Conservation (phyloP, 2,888 invertebrate genomes). For the Theristus sp. region DNA sequence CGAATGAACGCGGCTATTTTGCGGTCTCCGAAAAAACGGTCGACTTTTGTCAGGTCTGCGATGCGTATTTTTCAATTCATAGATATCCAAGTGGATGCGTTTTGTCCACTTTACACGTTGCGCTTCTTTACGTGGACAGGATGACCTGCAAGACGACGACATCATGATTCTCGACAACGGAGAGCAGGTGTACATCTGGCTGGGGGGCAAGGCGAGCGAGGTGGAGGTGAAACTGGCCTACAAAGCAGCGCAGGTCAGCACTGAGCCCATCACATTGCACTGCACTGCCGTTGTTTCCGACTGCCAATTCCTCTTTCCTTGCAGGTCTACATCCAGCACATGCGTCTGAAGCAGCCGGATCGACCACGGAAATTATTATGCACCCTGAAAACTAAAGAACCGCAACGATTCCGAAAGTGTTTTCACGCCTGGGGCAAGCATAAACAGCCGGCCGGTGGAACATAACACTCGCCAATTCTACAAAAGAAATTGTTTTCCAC, state of each 20-base stretch:
- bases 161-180: conserved; percentile 99
- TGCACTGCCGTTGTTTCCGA: neutral
- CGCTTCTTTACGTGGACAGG: no score
- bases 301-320: conserved; percentile 7
- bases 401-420: conserved; percentile 80
- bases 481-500: no score
- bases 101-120: no score
- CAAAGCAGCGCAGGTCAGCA: conserved; percentile 77
- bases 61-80: no score
- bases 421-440: conserved; percentile 96
- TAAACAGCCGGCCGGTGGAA: conserved; percentile 9
- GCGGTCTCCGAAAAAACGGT: conserved; percentile 96
- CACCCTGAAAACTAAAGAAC: conserved; percentile 87
- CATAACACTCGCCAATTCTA: no score
- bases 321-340: conserved; percentile 90
- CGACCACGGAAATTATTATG: conserved; percentile 71
- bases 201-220: conserved; percentile 86
- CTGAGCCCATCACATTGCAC: neutral
- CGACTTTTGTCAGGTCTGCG: conserved; percentile 87
- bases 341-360: conserved; percentile 82
- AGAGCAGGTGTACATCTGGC: conserved; percentile 89
- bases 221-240: conserved; percentile 96
- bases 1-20: conserved; percentile 97
- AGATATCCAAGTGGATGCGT: no score
- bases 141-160: conserved; percentile 95